phyloP scores from a whole-genome alignment of 1,140 invertebrate species.

The Akabosia matsudoensis region DNA sequence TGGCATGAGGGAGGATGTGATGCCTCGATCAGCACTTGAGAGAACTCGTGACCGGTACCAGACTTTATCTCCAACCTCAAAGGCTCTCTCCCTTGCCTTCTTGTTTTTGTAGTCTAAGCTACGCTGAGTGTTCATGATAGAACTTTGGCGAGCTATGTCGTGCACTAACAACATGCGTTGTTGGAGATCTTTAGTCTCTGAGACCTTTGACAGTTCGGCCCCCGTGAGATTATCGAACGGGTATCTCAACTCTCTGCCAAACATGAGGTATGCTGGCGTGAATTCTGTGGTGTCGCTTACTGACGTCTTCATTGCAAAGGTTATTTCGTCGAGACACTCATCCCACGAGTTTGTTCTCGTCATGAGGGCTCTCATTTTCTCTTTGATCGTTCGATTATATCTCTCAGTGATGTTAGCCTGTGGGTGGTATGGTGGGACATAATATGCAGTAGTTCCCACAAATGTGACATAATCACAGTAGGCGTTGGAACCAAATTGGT shows the following conservation, averaged over 20 bases:
- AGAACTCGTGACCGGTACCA: slow-evolving; percentile 25
- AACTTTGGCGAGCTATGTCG: neutral
- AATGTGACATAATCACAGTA: neutral
- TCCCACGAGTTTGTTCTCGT: slow-evolving; percentile 47
- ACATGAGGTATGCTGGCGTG: slow-evolving; percentile 51
- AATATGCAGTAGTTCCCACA: slow-evolving; percentile 21
- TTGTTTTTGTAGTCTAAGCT: neutral
- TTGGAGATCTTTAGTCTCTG: neutral
- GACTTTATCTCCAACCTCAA: slow-evolving; percentile 23
- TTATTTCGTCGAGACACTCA: slow-evolving; percentile 49
- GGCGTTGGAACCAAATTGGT: neutral
- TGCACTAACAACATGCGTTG: neutral
- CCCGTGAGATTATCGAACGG: slow-evolving; percentile 27
- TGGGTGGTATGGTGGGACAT: slow-evolving; percentile 46
- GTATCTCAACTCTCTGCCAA: slow-evolving; percentile 50
- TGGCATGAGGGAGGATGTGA: neutral
- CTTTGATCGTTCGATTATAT: slow-evolving; percentile 43
- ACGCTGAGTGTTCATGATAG: neutral
- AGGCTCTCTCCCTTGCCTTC: neutral
- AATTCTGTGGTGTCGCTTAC: slow-evolving; percentile 49
- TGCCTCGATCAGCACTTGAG: slow-evolving; percentile 21
- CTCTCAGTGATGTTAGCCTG: slow-evolving; percentile 42
- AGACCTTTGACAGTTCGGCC: neutral
- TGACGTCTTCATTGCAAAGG: slow-evolving; percentile 53
- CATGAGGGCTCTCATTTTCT: slow-evolving; percentile 43